These are phyloP conservation scores for Araneus ventricosus DNA, from an alignment of 1,140 invertebrate species.

Conservation along the genomic window DNA sequence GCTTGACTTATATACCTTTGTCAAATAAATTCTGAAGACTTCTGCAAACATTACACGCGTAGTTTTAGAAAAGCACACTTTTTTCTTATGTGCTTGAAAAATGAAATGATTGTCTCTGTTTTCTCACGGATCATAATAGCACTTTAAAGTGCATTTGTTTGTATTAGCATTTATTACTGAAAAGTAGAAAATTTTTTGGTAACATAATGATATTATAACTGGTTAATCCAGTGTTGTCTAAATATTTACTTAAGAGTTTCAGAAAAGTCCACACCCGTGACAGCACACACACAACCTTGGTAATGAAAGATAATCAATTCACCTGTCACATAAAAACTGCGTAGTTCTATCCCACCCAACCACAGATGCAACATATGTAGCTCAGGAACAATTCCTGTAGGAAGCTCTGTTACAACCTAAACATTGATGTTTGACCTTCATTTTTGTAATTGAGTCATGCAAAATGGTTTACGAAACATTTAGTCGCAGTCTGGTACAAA, in stretches of 20 bases:
- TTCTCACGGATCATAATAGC: too few relatives aligned
- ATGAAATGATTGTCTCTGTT: too few relatives aligned
- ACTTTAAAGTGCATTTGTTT: too few relatives aligned
- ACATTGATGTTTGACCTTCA: conserved; percentile 19
- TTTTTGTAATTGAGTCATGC: not conserved
- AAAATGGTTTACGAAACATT: not conserved
- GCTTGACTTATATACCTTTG: too few relatives aligned
- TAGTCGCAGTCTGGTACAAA: not conserved
- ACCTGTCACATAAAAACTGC: conserved; percentile 16
- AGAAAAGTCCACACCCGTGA: not conserved
- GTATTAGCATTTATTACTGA: too few relatives aligned
- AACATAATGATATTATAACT: not conserved
- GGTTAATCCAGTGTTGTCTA: too few relatives aligned
- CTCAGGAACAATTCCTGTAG: not conserved
- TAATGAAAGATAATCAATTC: conserved; percentile 46
- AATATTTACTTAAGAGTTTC: too few relatives aligned
- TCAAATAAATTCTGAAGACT: too few relatives aligned
- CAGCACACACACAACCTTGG: not conserved
- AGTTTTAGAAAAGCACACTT: too few relatives aligned
- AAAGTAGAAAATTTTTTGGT: not conserved
- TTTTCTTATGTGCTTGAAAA: too few relatives aligned
- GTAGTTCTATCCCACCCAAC: conserved; percentile 4
- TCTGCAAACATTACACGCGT: too few relatives aligned
- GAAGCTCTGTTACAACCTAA: not conserved
- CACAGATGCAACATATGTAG: not conserved